A percentile compares a stretch with the other conserved stretches of the same genome.
Conservation (phyloP, 35 echinoderm and acorn worm species). For the Ptychodera flava region DNA sequence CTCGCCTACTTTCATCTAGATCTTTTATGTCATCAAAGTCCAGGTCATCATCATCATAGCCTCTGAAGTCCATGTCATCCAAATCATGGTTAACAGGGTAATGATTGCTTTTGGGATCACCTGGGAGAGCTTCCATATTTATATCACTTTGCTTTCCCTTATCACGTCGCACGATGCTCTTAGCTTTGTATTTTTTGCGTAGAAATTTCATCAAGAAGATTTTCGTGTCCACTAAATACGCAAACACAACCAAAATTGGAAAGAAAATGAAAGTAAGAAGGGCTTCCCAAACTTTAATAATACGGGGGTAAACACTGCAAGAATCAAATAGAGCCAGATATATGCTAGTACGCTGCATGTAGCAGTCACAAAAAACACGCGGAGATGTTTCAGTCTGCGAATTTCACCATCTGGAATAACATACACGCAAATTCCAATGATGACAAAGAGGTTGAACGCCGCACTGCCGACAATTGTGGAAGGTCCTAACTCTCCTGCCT, state of each 20-base stretch:
- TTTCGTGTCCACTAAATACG: conserved; percentile 86
- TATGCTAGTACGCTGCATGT: conserved; percentile 92
- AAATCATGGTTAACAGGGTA: conserved; percentile 57
- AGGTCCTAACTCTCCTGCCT: conserved; percentile 86
- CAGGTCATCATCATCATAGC: conserved; percentile 48
- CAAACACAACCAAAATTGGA: conserved; percentile 82
- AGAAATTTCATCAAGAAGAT: conserved; percentile 96
- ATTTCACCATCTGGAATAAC: conserved; percentile 81
- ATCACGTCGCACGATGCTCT: conserved; percentile 68
- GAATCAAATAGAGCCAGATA: conserved; percentile 79
- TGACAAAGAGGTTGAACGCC: conserved; percentile 97
- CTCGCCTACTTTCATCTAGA: conserved; percentile 81
- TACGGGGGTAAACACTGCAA: conserved; percentile 43
- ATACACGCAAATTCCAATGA: conserved; percentile 95
- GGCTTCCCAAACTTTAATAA: conserved; percentile 82
- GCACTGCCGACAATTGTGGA: conserved; percentile 98
- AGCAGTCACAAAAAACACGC: conserved; percentile 98
- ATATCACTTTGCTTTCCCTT: conserved; percentile 52
- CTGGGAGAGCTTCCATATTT: conserved; percentile 65
- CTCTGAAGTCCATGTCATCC: conserved; percentile 60
- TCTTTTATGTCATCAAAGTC: conserved; percentile 65
- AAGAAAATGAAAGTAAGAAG: conserved; percentile 85
- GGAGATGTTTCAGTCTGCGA: conserved; percentile 78
- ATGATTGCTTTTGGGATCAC: conserved; percentile 70
- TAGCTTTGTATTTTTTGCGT: conserved; percentile 90